Evolutionary conservation across 1,140 invertebrate genomes (phyloP), one percentile per base, ranked within the genome.

Genomic region (Drosophila sucinea): DNA sequence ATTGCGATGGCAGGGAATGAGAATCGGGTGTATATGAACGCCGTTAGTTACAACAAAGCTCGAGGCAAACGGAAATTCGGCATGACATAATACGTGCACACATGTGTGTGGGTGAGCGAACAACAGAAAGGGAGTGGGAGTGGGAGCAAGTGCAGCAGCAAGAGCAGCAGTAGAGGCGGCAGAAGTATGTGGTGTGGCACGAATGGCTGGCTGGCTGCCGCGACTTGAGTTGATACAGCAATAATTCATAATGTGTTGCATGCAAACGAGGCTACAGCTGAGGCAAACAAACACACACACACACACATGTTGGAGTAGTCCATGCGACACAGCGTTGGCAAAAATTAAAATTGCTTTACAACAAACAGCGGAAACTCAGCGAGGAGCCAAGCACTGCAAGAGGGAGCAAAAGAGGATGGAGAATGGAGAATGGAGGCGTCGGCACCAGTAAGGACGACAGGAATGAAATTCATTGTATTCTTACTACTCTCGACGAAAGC

Each of bases 231-330:
- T 89, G 77, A 87, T 90, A 86, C 87, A 90, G 87, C 87, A 90
- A 90, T 90, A 90, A 90, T 90, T 90, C 83, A 90, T 90, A 90
- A 90, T 90, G 83, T 90, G 87, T 90, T 90, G 87, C 87, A 90
- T 90, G 87, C 87, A 90, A 86, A 87, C 87, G 74, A 90, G 80
- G 79, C 87, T 90, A 73, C 86, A 86, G 86, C 82, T 90, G 85
- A 85, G 78, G 47, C 70, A 60, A 58, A 72, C 62, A 41, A 10
- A 47, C 11, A 47, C 32, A 63, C 51, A 41, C 40, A 54, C 44
- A 60, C 35, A 38, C 10, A 11, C 67, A 74, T 81, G 67, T 68
- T 64, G 77, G 33, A 67, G 60, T 17, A 57, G 64, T 58, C 56
- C 82, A 78, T 81, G 78, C 81, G 85, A 90, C 81, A 89, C 56